These are phyloP conservation scores for Norana najaformis DNA, from an alignment of 2,888 invertebrate species.

Conservation along the genomic window DNA sequence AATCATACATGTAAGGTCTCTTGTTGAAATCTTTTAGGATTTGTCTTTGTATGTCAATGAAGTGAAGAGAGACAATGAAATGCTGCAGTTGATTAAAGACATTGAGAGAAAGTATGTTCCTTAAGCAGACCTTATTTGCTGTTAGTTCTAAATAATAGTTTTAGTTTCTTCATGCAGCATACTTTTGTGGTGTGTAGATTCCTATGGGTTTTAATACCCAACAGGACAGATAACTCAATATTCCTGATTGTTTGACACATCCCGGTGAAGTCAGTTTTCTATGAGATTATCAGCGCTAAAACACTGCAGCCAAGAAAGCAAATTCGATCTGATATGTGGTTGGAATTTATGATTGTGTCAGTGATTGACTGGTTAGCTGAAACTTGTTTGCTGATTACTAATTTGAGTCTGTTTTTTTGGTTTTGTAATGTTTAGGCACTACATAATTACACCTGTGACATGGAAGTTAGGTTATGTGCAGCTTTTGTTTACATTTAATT, in stretches of 20 bases:
- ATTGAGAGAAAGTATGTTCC: slow-evolving; percentile 72
- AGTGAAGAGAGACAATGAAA: slow-evolving; percentile 93
- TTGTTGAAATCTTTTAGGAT: slow-evolving; percentile 65
- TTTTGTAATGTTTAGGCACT: background rate
- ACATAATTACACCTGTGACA: background rate
- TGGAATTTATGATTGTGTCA: background rate
- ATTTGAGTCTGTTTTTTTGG: background rate
- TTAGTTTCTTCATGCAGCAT: background rate
- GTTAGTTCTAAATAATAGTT: background rate
- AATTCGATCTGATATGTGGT: background rate
- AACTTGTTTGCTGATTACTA: background rate
- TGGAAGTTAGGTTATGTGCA: background rate
- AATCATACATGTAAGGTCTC: background rate
- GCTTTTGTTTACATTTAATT: background rate
- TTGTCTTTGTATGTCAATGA: slow-evolving; percentile 96
- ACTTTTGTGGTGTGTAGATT: background rate
- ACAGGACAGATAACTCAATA: background rate
- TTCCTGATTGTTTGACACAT: background rate
- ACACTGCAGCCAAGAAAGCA: background rate
- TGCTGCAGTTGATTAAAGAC: slow-evolving; percentile 83
- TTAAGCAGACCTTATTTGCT: background rate
- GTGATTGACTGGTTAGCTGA: background rate
- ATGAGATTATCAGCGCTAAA: background rate
- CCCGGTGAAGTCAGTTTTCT: background rate
- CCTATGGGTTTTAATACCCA: background rate